Conservation (phyloP, 37 sponge, comb jelly and placozoan species). For the Geodia barretti region DNA sequence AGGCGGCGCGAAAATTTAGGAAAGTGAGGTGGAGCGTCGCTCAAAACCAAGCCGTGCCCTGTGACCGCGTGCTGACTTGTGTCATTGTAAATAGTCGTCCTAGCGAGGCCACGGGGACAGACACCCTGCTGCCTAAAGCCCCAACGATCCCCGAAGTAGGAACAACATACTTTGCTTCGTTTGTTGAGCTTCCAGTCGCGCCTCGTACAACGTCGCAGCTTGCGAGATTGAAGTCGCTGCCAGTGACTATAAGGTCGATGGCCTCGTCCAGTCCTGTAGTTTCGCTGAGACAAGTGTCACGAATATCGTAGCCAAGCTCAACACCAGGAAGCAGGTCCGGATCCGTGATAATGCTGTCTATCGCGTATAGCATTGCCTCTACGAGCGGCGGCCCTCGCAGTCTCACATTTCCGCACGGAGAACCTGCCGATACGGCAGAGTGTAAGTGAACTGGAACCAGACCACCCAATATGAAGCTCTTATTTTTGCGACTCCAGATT, state of each 20-base stretch:
- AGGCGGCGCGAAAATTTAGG: too few species aligned
- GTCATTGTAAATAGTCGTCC: too few species aligned
- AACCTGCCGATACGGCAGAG: neutral
- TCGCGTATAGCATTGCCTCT: slow-evolving; percentile 81
- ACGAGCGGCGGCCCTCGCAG: slow-evolving; percentile 31
- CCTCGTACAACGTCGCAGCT: too few species aligned
- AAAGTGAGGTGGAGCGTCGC: too few species aligned
- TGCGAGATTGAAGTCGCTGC: too few species aligned
- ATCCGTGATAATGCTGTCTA: slow-evolving; percentile 59
- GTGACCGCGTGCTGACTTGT: too few species aligned
- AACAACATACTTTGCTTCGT: too few species aligned
- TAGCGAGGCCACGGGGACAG: too few species aligned
- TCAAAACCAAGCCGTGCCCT: too few species aligned
- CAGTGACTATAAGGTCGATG: slow-evolving; percentile 37
- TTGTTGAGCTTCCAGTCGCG: too few species aligned
- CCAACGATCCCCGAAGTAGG: too few species aligned
- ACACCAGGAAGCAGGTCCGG: slow-evolving; percentile 47
- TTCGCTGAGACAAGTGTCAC: slow-evolving; percentile 73
- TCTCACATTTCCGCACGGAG: slow-evolving; percentile 2
- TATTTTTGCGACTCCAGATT: slow-evolving; percentile 9
- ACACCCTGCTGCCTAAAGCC: too few species aligned
- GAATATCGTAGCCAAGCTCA: slow-evolving; percentile 71
- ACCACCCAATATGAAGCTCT: slow-evolving; percentile 71
- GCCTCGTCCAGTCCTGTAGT: slow-evolving; percentile 61
- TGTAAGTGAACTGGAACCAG: slow-evolving; percentile 69